These are phyloP conservation scores for Dermolepida albohirtum DNA, from an alignment of 2,888 invertebrate species.

Conservation along the genomic window DNA sequence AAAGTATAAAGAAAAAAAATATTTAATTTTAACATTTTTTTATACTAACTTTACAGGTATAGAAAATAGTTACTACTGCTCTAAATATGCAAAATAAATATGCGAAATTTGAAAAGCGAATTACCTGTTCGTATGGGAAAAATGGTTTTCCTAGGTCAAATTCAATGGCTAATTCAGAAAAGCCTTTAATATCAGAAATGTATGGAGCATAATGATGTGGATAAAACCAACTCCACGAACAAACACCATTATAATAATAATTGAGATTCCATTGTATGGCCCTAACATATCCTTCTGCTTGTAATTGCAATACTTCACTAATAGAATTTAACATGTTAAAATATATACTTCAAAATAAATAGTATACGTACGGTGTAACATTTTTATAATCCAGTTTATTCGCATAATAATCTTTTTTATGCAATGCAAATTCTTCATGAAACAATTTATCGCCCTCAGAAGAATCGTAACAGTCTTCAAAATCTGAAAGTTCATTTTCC, in stretches of 20 bases:
- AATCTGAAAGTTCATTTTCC: constrained; percentile 45
- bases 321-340: constrained; percentile 46
- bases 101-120: constrained; percentile 6
- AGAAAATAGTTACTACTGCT: no score
- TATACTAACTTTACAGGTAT: no score
- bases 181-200: constrained; percentile 91
- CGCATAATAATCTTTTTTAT: constrained; percentile 93
- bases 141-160: constrained; percentile 91
- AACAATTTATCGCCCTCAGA: constrained; percentile 60
- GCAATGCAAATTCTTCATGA: constrained; percentile 81
- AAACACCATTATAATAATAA: constrained; percentile 97
- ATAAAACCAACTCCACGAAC: constrained; percentile 99
- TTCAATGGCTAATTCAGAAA: constrained; percentile 76
- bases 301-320: constrained; percentile 81
- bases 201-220: constrained; percentile 98
- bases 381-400: constrained; percentile 85
- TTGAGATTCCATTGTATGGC: constrained; percentile 97
- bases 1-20: no score
- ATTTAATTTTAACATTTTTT: no score
- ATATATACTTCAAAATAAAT: background rate
- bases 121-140: constrained; percentile 89
- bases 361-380: constrained; percentile 77
- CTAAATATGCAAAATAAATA: no score
- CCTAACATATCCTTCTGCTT: constrained; percentile 89
- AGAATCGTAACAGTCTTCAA: constrained; percentile 33